Percentiles rank a stretch among this genome's conserved stretches.
phyloP scores from a whole-genome alignment of 35 echinoderm and acorn worm species.

The Apostichopus parvimensis region DNA sequence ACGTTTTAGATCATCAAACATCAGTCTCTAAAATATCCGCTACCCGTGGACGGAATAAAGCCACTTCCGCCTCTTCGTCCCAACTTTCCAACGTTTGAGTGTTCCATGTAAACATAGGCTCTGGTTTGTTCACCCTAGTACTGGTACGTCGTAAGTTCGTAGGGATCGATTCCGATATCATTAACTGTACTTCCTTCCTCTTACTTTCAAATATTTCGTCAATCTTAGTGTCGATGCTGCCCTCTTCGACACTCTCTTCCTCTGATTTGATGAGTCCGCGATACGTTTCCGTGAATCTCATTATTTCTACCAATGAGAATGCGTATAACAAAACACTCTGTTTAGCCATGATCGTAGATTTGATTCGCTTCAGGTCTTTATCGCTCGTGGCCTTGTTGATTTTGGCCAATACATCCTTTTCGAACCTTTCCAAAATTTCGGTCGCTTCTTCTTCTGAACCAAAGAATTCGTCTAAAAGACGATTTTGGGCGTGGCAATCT shows the following conservation, averaged over 20 bases:
- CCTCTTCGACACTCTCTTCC: neutral
- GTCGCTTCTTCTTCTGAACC: slow-evolving; percentile 16
- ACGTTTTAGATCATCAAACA: too few species aligned
- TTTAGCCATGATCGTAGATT: neutral
- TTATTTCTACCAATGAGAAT: slow-evolving; percentile 9
- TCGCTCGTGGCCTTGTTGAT: slow-evolving; percentile 21
- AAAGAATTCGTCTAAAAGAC: slow-evolving; percentile 33
- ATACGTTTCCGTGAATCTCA: neutral
- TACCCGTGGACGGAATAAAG: neutral
- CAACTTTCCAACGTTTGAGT: neutral
- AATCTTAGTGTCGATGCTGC: neutral
- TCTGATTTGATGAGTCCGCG: neutral
- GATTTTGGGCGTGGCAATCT: neutral
- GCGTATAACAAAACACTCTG: slow-evolving; percentile 38
- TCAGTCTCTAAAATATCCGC: slow-evolving; percentile 9
- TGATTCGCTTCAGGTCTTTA: slow-evolving; percentile 5
- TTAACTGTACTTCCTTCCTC: slow-evolving; percentile 15
- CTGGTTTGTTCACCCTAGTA: slow-evolving; percentile 5
- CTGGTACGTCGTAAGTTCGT: neutral
- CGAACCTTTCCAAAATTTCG: slow-evolving; percentile 5
- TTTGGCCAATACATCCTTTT: slow-evolving; percentile 15
- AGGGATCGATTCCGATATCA: neutral
- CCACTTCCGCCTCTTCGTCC: neutral
- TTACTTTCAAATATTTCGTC: neutral
- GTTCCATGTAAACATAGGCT: slow-evolving; percentile 11